Base-by-base conservation (phyloP, 1,140 invertebrate genomes). In the Dreissena rostriformis region DNA sequence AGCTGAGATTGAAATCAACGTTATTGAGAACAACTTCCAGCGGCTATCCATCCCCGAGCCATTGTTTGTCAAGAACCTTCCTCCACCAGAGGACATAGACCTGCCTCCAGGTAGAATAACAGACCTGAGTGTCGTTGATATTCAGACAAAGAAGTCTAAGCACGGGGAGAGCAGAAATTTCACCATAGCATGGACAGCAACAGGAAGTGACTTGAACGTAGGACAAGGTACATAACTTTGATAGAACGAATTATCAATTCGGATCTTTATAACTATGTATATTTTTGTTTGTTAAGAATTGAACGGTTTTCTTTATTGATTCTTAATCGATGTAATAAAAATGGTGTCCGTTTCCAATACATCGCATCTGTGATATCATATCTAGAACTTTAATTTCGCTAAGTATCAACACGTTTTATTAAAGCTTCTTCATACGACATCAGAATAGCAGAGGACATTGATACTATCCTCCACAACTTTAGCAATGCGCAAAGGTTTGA, bases 151-250 rank as follows among this genome's bases (percentile, higher is more conserved):
- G 28, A 61, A 10, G 15, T 26, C 52, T 15, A 17, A 22, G 22
- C 1, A 53, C 57, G 72, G 72, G 8, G 72, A 74, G 57, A 74
- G 49, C 19, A n/a, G 72, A 4, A 74, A 74, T 26, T 79, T 66
- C 14, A 79, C 76, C 8, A 26, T 79, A 4, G 24, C 76, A 14
- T 79, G 76, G 76, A 79, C 76, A 1, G 76, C 76, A 53, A 66
- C 39, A 6, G 76, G 76, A 14, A 65, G 68, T 28, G 76, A 79
- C 52, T 68, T n/a, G 51, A 66, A 67, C 66, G 26, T 53, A 14
- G 76, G 76, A 0, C 63, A 79, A 55, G 76, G 76, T 79, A 61
- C 4, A 39, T 39, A 2, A 39, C 39, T 2, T 39, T 39, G 39
- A 39, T 2, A 39, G 2, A 39, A 39, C 39, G 2, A 39, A 39